These are phyloP conservation scores for Gorsachius magnificus DNA, from an alignment of 2,797 vertebrate species.

Conservation along the genomic window DNA sequence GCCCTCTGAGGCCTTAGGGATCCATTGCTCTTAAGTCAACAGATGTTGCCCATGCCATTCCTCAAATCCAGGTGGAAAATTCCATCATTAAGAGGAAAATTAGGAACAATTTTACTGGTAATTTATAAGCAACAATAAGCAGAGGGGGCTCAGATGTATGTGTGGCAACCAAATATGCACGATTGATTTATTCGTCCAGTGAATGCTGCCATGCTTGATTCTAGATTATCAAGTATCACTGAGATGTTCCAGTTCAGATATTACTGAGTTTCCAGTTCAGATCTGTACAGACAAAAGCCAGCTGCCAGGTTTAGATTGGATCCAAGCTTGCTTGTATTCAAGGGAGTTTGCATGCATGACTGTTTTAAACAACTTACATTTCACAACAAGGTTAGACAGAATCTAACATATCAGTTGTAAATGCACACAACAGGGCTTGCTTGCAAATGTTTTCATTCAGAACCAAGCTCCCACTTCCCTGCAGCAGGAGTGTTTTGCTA, in stretches of 20 bases:
- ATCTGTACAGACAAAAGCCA: slow-evolving; percentile 5
- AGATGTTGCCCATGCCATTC: slow-evolving; percentile 29
- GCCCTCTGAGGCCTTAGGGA: neutral
- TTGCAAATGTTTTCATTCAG: neutral
- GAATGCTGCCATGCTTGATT: neutral
- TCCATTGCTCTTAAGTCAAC: slow-evolving; percentile 7
- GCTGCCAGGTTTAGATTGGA: neutral
- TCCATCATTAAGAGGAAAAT: neutral
- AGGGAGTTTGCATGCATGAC: neutral
- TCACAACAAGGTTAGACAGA: neutral
- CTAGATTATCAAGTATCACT: slow-evolving; percentile 7
- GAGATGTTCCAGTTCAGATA: slow-evolving; percentile 6
- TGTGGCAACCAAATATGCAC: neutral
- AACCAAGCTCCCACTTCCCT: neutral
- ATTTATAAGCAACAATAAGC: neutral
- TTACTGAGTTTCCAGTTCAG: neutral
- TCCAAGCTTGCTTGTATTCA: neutral
- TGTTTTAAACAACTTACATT: neutral
- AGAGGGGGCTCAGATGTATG: neutral
- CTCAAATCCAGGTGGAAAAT: slow-evolving; percentile 42
- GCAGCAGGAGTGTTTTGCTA: neutral
- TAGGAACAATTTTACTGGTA: neutral
- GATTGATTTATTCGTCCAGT: neutral
- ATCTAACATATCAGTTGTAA: neutral
- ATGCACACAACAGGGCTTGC: neutral